Evolutionary conservation across 2,797 vertebrate species (phyloP), one percentile per base, ranked within the genome.

Genomic region (Poecilia velifera): DNA sequence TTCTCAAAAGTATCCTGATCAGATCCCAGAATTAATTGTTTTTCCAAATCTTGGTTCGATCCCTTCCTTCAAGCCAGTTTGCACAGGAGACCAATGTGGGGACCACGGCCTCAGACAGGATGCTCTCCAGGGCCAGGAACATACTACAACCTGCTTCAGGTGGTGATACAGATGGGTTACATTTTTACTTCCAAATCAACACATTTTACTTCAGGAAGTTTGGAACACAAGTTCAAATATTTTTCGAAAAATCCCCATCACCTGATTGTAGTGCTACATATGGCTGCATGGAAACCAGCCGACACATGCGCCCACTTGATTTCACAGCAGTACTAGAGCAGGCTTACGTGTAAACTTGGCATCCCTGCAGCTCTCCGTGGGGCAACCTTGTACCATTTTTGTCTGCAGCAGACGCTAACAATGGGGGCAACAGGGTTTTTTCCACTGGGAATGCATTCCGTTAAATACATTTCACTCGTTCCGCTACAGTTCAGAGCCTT

Each of bases 401-500:
- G 62, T 82, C 70, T 77, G 55, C 76, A 73, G 66, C 77, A 70
- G 53, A 76, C 13, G 10, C 51, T 62, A 74, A 66, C 51, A 28
- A 6, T 75, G 31, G 80, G n/a, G 41, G 71, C 77, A 62, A 70
- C 53, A 55, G 62, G 59, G 78, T 71, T 84, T 72, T 45, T 49
- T 76, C 83, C 72, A 68, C 0, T 1, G 78, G 84, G 87, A 81
- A n/a, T 39, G 16, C n/a, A 51, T 89, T 86, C 72, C 57, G 81
- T 89, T 84, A 85, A 84, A 85, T 79, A 53, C 28, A 84, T 80
- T 87, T 78, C 73, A 59, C 82, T 72, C 59, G 80, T 81, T 74
- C 16, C 80, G 74, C 76, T 53, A n/a, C 55, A 22, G 76, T 80
- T 84, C 57, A 39, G 28, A 78, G 57, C 76, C 66, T 79, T 84